These are phyloP conservation scores for Scomberomorus guttatus DNA, from an alignment of 2,797 vertebrate species.

Conservation along the genomic window DNA sequence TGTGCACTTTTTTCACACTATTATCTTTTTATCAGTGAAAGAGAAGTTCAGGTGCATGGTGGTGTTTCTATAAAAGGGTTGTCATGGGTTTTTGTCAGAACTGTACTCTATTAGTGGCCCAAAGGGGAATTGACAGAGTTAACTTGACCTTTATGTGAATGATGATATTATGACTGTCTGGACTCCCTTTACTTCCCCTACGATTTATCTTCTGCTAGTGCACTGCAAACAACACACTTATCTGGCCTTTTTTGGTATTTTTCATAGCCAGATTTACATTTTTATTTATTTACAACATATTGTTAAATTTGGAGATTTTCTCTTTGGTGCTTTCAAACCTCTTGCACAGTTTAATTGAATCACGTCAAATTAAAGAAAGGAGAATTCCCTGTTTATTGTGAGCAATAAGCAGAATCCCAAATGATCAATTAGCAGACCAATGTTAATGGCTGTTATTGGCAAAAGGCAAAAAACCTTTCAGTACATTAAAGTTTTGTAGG, in stretches of 20 bases:
- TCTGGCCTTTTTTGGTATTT: background rate
- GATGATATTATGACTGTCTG: slow-evolving; percentile 9
- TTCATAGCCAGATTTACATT: background rate
- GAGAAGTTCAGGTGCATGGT: slow-evolving; percentile 27
- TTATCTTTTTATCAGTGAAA: background rate
- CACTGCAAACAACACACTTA: background rate
- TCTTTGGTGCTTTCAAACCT: background rate
- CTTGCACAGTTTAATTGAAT: background rate
- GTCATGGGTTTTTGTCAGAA: background rate
- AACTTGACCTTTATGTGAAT: slow-evolving; percentile 49
- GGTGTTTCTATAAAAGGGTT: background rate
- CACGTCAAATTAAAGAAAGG: background rate
- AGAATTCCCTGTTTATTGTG: background rate
- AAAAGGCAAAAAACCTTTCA: too few relatives aligned
- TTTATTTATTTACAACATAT: background rate
- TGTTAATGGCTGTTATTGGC: too few relatives aligned
- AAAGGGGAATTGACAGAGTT: slow-evolving; percentile 56
- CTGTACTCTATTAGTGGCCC: background rate
- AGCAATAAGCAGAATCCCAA: background rate
- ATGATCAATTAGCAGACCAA: background rate
- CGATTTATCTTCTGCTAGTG: slow-evolving; percentile 6
- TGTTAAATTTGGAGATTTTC: background rate
- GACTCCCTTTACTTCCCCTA: slow-evolving; percentile 51
- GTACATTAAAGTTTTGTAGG: background rate
- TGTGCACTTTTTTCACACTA: background rate